A percentile compares a stretch with the other conserved stretches of the same genome.
Conservation (phyloP, 2,888 invertebrate genomes). For the Miltochrista miniata region DNA sequence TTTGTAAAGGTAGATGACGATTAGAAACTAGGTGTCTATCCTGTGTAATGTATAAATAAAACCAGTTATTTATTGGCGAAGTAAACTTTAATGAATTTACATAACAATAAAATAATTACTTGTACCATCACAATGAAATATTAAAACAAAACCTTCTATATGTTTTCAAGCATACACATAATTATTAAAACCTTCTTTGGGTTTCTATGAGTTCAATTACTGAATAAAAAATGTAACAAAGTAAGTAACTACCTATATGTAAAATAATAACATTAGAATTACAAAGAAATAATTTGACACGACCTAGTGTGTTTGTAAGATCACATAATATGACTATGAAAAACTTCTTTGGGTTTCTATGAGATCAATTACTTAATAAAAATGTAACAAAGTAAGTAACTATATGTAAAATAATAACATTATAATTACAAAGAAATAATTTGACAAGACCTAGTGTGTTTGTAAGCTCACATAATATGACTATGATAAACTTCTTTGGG, state of each 20-base stretch:
- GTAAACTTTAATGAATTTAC: not conserved
- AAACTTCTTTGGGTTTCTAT: conserved; percentile 3
- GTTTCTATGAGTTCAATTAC: conserved; percentile 1
- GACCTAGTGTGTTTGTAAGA: not conserved
- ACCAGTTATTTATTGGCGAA: not conserved
- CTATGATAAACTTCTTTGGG: not conserved
- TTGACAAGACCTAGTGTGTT: not conserved
- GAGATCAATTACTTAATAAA: conserved; percentile 2
- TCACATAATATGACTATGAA: not conserved
- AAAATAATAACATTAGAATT: conserved; percentile 1
- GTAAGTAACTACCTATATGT: not conserved
- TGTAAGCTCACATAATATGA: conserved; percentile 1
- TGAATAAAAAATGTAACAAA: not conserved
- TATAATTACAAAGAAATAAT: no score
- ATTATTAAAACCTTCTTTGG: not conserved
- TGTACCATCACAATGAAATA: no score
- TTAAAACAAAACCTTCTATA: conserved; percentile 2
- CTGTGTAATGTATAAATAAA: conserved; percentile 2
- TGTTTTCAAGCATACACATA: not conserved
- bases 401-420: not conserved
- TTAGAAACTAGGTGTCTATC: not conserved
- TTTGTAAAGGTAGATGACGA: not conserved
- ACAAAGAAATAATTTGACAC: no score
- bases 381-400: conserved; percentile 1
- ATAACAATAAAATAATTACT: no score